These are phyloP conservation scores for Aporophyla lueneburgensis DNA, from an alignment of 2,888 invertebrate species.

Conservation along the genomic window DNA sequence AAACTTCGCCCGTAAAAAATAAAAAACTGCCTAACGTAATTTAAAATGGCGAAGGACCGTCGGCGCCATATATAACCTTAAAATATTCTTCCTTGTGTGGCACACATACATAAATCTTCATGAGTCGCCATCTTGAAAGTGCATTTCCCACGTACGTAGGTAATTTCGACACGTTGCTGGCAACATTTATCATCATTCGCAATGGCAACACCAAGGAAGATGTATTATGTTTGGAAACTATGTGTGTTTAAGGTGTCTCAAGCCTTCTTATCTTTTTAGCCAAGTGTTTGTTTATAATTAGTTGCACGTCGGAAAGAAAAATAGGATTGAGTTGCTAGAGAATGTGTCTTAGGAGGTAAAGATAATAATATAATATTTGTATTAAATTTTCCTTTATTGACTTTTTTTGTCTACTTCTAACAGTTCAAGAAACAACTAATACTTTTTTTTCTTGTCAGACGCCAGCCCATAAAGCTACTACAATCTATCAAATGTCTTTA, in stretches of 20 bases:
- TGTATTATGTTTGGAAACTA: constrained; percentile 64
- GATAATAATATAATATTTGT: background rate
- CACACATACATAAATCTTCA: constrained; percentile 72
- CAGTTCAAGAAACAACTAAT: background rate
- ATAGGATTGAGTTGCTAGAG: background rate
- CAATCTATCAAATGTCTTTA: too few species aligned
- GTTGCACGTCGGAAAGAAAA: constrained; percentile 12
- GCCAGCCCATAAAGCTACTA: too few species aligned
- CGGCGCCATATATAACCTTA: constrained; percentile 65
- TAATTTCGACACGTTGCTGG: constrained; percentile 71
- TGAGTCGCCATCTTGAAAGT: constrained; percentile 74
- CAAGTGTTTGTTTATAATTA: constrained; percentile 40
- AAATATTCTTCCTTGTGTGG: constrained; percentile 66
- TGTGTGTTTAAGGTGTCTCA: constrained; percentile 34
- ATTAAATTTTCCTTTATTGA: background rate
- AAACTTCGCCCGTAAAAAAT: constrained; percentile 53
- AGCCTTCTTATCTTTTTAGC: constrained; percentile 43
- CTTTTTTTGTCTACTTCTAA: background rate
- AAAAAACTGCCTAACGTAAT: constrained; percentile 59
- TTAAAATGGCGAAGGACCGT: constrained; percentile 60
- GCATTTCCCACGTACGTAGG: constrained; percentile 74
- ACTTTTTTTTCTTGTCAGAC: too few species aligned
- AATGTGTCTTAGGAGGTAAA: background rate
- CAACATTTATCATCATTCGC: constrained; percentile 77
- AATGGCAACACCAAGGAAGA: constrained; percentile 69